These are phyloP conservation scores for Amphimallon solstitiale DNA, from an alignment of 2,888 invertebrate genomes.

Conservation along the genomic window DNA sequence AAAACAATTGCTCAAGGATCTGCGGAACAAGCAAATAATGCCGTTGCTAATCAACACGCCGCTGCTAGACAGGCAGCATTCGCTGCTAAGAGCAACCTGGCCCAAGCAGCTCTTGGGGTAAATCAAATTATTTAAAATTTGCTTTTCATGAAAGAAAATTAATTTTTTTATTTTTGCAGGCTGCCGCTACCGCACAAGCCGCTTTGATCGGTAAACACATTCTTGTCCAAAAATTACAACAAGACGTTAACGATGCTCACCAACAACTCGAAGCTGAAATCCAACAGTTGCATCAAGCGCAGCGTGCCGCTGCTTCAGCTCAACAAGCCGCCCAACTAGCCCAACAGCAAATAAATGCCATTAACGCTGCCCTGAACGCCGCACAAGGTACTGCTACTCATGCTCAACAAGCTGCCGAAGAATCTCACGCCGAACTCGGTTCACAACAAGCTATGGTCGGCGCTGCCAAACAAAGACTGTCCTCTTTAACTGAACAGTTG, in stretches of 20 bases:
- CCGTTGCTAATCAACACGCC: conserved; percentile 67
- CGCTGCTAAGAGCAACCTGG: conserved; percentile 75
- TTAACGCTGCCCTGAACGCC: conserved; percentile 79
- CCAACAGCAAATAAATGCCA: conserved; percentile 71
- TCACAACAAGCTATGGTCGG: conserved; percentile 81
- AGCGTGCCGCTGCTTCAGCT: conserved; percentile 75
- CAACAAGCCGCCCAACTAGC: conserved; percentile 74
- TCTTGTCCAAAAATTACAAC: conserved; percentile 69
- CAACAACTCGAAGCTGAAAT: conserved; percentile 76
- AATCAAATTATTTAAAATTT: background rate
- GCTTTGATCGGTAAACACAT: conserved; percentile 73
- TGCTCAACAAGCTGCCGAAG: conserved; percentile 77
- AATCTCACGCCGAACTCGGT: conserved; percentile 79
- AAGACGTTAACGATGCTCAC: conserved; percentile 77
- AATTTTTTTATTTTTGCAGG: conserved; percentile 59
- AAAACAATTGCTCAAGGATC: conserved; percentile 73
- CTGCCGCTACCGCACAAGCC: conserved; percentile 74
- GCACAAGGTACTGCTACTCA: conserved; percentile 81
- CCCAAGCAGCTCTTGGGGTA: conserved; percentile 73
- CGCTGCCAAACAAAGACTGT: conserved; percentile 75
- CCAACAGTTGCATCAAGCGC: conserved; percentile 78
- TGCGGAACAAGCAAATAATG: conserved; percentile 75
- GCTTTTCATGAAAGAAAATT: background rate
- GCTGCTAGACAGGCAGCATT: conserved; percentile 73
- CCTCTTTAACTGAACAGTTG: conserved; percentile 74